These are phyloP conservation scores for Lapara coniferarum DNA, from an alignment of 2,888 invertebrate species.

Conservation along the genomic window DNA sequence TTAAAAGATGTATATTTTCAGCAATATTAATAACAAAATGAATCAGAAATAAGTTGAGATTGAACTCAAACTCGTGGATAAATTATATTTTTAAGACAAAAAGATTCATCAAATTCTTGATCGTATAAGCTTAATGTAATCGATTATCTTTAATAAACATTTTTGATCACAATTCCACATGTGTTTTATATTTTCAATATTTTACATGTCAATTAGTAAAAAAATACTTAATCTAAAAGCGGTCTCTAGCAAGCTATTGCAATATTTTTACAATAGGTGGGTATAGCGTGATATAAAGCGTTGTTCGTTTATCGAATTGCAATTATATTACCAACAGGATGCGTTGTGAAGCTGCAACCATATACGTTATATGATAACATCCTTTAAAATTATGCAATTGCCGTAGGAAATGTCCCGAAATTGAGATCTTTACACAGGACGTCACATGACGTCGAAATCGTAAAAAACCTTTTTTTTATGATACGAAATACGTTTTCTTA, in stretches of 20 bases:
- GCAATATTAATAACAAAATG: no score
- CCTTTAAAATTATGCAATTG: background rate
- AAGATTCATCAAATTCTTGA: no score
- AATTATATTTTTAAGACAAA: no score
- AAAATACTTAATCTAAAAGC: slow-evolving; percentile 5
- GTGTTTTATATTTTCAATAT: background rate
- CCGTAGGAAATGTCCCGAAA: background rate
- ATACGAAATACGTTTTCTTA: no score
- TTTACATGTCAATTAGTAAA: background rate
- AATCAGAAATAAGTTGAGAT: no score
- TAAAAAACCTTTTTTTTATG: no score
- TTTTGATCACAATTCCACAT: no score
- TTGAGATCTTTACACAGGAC: background rate
- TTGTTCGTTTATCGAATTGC: slow-evolving; percentile 2
- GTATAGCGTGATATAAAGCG: slow-evolving; percentile 26
- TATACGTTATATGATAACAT: background rate
- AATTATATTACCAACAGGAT: slow-evolving; percentile 1
- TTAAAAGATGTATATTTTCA: no score
- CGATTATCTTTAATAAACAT: no score
- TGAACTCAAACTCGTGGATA: no score
- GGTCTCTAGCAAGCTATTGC: background rate
- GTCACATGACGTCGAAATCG: no score
- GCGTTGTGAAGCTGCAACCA: slow-evolving; percentile 1
- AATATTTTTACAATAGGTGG: slow-evolving; percentile 1
- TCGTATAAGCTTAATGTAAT: no score